Evolutionary conservation across 1,140 invertebrate genomes (phyloP).

Genomic region (Phortica variegata): DNA sequence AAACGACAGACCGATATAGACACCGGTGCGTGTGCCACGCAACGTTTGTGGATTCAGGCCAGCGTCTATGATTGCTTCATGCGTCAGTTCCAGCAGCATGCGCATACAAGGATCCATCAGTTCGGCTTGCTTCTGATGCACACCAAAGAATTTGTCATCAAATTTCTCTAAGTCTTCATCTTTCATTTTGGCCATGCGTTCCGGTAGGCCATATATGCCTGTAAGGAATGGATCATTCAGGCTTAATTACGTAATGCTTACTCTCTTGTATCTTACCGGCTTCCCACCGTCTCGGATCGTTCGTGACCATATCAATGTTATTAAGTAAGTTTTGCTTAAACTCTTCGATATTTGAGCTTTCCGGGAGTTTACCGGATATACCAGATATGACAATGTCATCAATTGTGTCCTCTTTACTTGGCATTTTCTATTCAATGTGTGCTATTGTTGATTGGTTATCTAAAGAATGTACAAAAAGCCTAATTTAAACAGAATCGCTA

Average conservation of each 20-base stretch:
- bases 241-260: slow-evolving; percentile 1
- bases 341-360: slow-evolving; percentile 84
- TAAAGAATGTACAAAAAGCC: no score
- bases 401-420: slow-evolving; percentile 18
- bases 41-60: slow-evolving; percentile 80
- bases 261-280: slow-evolving; percentile 48
- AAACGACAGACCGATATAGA: slow-evolving; percentile 84
- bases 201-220: slow-evolving; percentile 77
- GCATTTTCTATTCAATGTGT: slow-evolving; percentile 18
- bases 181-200: slow-evolving; percentile 86
- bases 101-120: slow-evolving; percentile 95
- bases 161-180: slow-evolving; percentile 86
- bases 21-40: slow-evolving; percentile 81
- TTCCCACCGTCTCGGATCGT: slow-evolving; percentile 80
- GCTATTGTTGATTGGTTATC: not conserved
- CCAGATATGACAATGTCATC: slow-evolving; percentile 83
- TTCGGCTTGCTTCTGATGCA: slow-evolving; percentile 90
- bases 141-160: slow-evolving; percentile 89
- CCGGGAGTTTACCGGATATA: slow-evolving; percentile 85
- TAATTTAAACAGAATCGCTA: no score
- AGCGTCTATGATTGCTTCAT: slow-evolving; percentile 94
- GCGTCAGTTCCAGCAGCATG: slow-evolving; percentile 86
- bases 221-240: not conserved
- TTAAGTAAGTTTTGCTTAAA: slow-evolving; percentile 84
- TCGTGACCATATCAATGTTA: slow-evolving; percentile 85